These are phyloP conservation scores for Cheilinus undulatus DNA, from an alignment of 2,113 vertebrate genomes.

Conservation along the genomic window DNA sequence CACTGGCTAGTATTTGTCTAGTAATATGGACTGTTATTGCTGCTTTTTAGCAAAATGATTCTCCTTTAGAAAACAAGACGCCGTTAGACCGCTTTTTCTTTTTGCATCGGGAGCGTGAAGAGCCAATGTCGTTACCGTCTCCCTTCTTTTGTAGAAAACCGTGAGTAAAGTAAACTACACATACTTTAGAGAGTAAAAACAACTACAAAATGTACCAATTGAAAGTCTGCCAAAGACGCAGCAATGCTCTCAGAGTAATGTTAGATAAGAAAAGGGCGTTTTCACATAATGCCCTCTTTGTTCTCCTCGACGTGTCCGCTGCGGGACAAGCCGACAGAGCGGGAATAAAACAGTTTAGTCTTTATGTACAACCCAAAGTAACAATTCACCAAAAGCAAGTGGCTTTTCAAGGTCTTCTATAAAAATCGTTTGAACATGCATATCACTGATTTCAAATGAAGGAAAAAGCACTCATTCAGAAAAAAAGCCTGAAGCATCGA, in stretches of 20 bases:
- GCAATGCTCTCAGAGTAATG: conserved; percentile 41
- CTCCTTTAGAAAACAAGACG: conserved; percentile 85
- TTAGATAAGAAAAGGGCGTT: conserved; percentile 60
- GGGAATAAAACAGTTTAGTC: conserved; percentile 43
- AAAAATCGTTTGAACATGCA: conserved; percentile 74
- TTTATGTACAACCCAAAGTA: conserved; percentile 71
- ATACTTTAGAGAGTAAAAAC: conserved; percentile 79
- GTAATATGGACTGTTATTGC: conserved; percentile 92
- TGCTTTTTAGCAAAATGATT: conserved; percentile 84
- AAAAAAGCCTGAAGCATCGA: conserved; percentile 41
- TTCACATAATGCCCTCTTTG: conserved; percentile 55
- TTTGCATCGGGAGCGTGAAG: conserved; percentile 78
- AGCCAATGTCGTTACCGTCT: conserved; percentile 80
- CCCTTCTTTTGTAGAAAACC: conserved; percentile 81
- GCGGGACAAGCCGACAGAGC: conserved; percentile 22
- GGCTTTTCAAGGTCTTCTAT: conserved; percentile 63
- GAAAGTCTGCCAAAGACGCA: conserved; percentile 60
- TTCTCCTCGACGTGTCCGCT: conserved; percentile 32
- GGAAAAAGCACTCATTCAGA: conserved; percentile 51
- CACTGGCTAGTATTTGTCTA: conserved; percentile 87
- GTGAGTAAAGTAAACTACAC: conserved; percentile 80
- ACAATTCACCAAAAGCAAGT: conserved; percentile 65
- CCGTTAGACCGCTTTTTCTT: conserved; percentile 78
- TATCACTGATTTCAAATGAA: conserved; percentile 62
- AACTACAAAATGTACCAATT: conserved; percentile 83